A percentile compares a stretch with the other conserved stretches of the same genome.
phyloP scores from a whole-genome alignment of 2,797 vertebrate genomes.

The Takifugu ocellatus region DNA sequence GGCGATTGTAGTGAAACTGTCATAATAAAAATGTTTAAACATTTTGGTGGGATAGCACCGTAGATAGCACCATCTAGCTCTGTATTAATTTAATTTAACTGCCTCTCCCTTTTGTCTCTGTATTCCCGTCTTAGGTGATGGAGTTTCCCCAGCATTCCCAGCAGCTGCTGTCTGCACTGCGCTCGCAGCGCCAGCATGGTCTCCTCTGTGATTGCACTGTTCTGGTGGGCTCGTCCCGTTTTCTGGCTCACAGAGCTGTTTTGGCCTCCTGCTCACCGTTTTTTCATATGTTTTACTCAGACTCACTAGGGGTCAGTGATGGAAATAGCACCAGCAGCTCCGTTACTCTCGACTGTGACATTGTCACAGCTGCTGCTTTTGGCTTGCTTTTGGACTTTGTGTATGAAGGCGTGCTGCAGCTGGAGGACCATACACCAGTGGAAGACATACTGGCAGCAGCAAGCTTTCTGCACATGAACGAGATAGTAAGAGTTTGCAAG shows the following conservation, averaged over 20 bases:
- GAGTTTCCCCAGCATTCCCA: slow-evolving; percentile 94
- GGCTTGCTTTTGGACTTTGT: slow-evolving; percentile 90
- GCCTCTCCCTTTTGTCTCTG: neutral
- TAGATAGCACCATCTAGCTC: too few species aligned
- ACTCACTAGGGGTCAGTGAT: slow-evolving; percentile 73
- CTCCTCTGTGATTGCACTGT: slow-evolving; percentile 95
- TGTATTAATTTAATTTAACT: neutral
- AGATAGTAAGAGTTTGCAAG: slow-evolving; percentile 93
- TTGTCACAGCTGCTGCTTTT: slow-evolving; percentile 89
- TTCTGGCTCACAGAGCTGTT: slow-evolving; percentile 88
- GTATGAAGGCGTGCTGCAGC: slow-evolving; percentile 86
- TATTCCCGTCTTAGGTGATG: slow-evolving; percentile 68
- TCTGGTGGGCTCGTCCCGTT: slow-evolving; percentile 83
- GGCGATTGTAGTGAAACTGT: too few species aligned
- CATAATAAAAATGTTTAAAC: too few species aligned
- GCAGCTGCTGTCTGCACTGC: slow-evolving; percentile 85
- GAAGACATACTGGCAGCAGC: slow-evolving; percentile 92
- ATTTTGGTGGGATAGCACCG: too few species aligned
- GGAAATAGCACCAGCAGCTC: slow-evolving; percentile 61
- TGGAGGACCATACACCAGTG: slow-evolving; percentile 80
- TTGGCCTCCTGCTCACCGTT: slow-evolving; percentile 92
- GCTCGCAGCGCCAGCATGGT: slow-evolving; percentile 87
- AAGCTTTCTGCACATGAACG: slow-evolving; percentile 96
- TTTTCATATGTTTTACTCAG: slow-evolving; percentile 95
- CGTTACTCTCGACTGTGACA: slow-evolving; percentile 88